These are phyloP conservation scores for Epiblema foenella DNA, from an alignment of 2,888 invertebrate species.

Conservation along the genomic window DNA sequence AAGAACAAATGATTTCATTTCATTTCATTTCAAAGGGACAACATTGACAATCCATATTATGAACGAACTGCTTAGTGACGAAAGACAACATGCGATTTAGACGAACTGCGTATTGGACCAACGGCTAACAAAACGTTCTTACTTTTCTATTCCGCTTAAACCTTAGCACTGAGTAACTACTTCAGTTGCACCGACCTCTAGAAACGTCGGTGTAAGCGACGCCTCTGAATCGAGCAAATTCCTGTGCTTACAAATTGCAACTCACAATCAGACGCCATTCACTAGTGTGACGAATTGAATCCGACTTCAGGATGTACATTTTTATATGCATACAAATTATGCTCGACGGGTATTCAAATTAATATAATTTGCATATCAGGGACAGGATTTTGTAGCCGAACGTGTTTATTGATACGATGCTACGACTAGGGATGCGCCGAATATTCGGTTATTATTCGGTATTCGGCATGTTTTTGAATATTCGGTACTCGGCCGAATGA, in stretches of 20 bases:
- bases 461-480: too few relatives aligned
- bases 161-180: not conserved
- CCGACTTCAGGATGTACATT: conserved; percentile 35
- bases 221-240: conserved; percentile 39
- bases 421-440: too few relatives aligned
- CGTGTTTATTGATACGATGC: conserved; percentile 14
- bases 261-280: conserved; percentile 43
- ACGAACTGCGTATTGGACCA: too few relatives aligned
- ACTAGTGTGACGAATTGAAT: conserved; percentile 38
- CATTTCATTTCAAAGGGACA: too few relatives aligned
- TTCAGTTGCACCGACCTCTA: conserved; percentile 39
- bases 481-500: too few relatives aligned
- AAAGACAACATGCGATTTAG: too few relatives aligned
- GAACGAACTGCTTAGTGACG: too few relatives aligned
- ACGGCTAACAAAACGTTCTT: too few relatives aligned
- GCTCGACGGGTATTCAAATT: conserved; percentile 33
- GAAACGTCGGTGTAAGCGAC: conserved; percentile 38
- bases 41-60: too few relatives aligned
- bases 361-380: conserved; percentile 24
- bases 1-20: too few relatives aligned
- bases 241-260: conserved; percentile 44
- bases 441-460: too few relatives aligned
- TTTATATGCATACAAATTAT: conserved; percentile 42
- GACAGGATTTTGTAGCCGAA: conserved; percentile 1
- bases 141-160: not conserved